phyloP scores from a whole-genome alignment of 2,888 invertebrate genomes.

The Caenorhabditis doughertyi region DNA sequence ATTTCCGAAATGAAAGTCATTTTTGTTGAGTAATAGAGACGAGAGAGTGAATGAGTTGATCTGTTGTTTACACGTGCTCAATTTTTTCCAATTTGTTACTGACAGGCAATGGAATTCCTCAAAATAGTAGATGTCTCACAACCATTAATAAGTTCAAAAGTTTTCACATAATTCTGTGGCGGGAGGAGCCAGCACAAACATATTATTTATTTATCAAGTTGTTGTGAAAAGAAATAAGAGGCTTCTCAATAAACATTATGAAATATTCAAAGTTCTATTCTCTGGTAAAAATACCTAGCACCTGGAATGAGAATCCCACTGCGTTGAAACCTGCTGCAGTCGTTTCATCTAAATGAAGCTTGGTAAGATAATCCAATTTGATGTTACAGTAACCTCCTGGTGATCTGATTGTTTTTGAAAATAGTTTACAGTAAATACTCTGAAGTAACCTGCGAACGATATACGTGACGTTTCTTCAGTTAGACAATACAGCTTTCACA shows the following conservation, averaged over 20 bases:
- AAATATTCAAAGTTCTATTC: slow-evolving; percentile 5
- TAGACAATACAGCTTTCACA: too few relatives aligned
- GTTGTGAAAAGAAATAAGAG: not conserved
- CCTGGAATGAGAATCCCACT: too few relatives aligned
- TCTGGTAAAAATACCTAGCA: too few relatives aligned
- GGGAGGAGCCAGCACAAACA: slow-evolving; percentile 2
- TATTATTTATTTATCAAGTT: slow-evolving; percentile 4
- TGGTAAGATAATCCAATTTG: too few relatives aligned
- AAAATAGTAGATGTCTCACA: slow-evolving; percentile 12
- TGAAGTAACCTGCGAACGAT: too few relatives aligned
- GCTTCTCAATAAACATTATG: slow-evolving; percentile 1
- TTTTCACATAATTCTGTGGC: not conserved
- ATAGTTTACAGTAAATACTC: too few relatives aligned
- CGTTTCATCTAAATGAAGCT: too few relatives aligned
- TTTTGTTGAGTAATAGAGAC: not conserved
- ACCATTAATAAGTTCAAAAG: slow-evolving; percentile 23
- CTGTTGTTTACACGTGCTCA: slow-evolving; percentile 42
- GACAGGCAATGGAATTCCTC: slow-evolving; percentile 37
- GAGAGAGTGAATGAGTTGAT: not conserved
- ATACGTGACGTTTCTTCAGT: too few relatives aligned
- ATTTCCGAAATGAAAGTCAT: slow-evolving; percentile 47
- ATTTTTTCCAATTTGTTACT: slow-evolving; percentile 1
- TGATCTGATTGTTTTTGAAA: too few relatives aligned
- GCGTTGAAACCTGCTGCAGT: too few relatives aligned
- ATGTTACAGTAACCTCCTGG: too few relatives aligned